These are phyloP conservation scores for Lacanobia wlatinum DNA, from an alignment of 2,888 invertebrate genomes.

Conservation along the genomic window DNA sequence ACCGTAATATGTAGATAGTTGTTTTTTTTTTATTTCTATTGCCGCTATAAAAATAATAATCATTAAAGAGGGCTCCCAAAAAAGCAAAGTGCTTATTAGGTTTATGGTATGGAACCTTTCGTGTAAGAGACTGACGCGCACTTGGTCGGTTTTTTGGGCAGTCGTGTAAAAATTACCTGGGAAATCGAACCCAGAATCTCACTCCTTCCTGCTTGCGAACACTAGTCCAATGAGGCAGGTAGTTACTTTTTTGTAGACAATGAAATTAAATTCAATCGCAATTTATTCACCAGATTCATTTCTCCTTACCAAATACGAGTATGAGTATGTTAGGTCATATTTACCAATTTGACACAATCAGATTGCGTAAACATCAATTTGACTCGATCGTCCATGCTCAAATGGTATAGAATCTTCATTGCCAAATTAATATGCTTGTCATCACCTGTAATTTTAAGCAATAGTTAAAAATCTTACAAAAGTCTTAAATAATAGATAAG, in stretches of 20 bases:
- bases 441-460: slow-evolving; percentile 89
- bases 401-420: slow-evolving; percentile 96
- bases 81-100: no score
- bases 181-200: not conserved
- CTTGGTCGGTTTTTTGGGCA: no score
- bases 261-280: not conserved
- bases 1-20: no score
- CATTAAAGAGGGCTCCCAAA: no score
- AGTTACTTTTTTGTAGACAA: no score
- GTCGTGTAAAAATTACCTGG: no score
- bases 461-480: not conserved
- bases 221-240: not conserved
- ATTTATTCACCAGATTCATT: not conserved
- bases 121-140: no score
- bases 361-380: slow-evolving; percentile 98
- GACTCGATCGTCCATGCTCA: slow-evolving; percentile 98
- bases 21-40: no score
- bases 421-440: slow-evolving; percentile 95
- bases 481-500: not conserved
- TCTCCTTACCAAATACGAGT: not conserved
- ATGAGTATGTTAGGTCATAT: slow-evolving; percentile 49
- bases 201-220: no score
- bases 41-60: no score
- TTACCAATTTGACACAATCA: slow-evolving; percentile 97
- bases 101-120: no score